Conservation (phyloP, 2,113 vertebrate species). For the Myotis brandtii region DNA sequence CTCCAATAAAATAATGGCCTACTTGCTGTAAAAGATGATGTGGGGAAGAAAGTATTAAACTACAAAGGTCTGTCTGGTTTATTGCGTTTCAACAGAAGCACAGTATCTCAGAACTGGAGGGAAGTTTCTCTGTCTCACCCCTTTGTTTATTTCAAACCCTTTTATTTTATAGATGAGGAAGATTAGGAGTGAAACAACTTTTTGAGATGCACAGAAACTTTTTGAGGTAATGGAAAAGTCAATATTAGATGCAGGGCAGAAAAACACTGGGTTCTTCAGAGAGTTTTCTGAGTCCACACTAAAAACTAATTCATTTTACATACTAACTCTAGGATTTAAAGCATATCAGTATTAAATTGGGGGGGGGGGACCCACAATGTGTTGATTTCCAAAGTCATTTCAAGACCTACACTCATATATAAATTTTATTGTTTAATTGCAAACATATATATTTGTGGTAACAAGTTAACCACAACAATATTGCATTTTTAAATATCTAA, state of each 20-base stretch:
- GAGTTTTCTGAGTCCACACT: background rate
- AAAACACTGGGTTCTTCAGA: background rate
- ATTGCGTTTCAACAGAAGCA: background rate
- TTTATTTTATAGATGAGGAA: constrained; percentile 28
- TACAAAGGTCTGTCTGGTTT: background rate
- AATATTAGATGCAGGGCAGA: background rate
- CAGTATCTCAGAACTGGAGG: background rate
- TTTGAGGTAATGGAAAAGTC: background rate
- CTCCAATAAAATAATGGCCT: background rate
- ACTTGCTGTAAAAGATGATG: background rate
- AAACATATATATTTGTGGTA: background rate
- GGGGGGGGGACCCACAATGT: background rate
- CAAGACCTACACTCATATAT: background rate
- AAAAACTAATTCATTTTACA: background rate
- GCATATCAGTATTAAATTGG: background rate
- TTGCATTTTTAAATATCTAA: background rate
- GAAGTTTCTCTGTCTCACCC: background rate
- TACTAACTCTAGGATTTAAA: background rate
- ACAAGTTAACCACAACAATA: constrained; percentile 3
- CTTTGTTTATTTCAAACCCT: background rate
- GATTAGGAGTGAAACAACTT: background rate
- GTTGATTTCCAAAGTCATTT: constrained; percentile 12
- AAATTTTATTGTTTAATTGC: constrained; percentile 27
- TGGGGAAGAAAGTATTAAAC: background rate
- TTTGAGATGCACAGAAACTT: background rate